Evolutionary conservation across 2,888 invertebrate genomes (phyloP).

Genomic region (Dynastes grantii): DNA sequence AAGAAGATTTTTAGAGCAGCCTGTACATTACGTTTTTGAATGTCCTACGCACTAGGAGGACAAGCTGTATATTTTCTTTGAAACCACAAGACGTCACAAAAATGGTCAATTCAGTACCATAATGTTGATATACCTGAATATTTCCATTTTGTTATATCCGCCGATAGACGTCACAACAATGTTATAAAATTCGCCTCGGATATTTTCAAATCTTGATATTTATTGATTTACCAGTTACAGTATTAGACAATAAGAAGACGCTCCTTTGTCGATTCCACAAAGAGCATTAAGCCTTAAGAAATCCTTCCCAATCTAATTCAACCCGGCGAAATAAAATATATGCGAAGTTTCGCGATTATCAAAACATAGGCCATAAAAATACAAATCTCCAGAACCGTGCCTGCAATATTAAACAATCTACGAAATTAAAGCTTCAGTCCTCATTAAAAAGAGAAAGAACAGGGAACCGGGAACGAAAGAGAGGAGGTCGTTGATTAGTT

Average conservation of each 20-base stretch:
- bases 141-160: no score
- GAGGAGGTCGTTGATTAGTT: constrained; percentile 67
- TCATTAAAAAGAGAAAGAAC: constrained; percentile 67
- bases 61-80: no score
- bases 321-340: constrained; percentile 36
- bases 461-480: constrained; percentile 51
- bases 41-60: no score
- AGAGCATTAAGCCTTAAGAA: constrained; percentile 25
- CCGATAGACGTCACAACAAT: no score
- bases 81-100: no score
- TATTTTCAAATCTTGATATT: no score
- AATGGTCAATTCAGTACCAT: no score
- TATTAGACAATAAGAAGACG: constrained; percentile 1
- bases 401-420: constrained; percentile 64
- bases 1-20: no score
- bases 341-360: constrained; percentile 53
- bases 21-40: no score
- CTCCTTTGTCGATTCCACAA: constrained; percentile 1
- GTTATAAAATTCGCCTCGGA: no score
- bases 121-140: no score
- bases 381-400: constrained; percentile 58
- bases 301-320: constrained; percentile 32
- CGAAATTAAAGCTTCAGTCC: constrained; percentile 64
- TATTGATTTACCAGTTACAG: not conserved
- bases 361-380: constrained; percentile 57